phyloP scores from a whole-genome alignment of 30 jellyfish, hydroid and myxozoan species.

The Mastigias papua region DNA sequence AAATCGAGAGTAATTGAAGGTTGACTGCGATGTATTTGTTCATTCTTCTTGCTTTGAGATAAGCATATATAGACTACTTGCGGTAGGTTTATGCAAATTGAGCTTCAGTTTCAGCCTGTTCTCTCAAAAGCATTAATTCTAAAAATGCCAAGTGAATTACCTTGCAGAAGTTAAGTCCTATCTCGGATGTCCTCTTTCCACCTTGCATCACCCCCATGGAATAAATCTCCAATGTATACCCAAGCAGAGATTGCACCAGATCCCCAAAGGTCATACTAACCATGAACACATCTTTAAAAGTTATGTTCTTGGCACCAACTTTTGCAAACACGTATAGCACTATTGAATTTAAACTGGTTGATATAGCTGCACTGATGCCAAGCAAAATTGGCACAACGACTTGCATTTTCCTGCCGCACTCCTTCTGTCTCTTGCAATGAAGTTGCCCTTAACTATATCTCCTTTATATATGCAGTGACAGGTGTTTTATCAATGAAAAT shows the following conservation, averaged over 20 bases:
- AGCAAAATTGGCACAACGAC: conserved; percentile 22
- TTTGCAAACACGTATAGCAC: conserved; percentile 48
- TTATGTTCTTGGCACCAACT: conserved; percentile 20
- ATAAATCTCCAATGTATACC: conserved; percentile 61
- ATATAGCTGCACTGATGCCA: conserved; percentile 16
- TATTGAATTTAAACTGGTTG: conserved; percentile 32
- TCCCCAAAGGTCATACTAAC: conserved; percentile 67
- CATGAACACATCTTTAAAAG: conserved; percentile 59
- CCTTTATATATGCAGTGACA: not conserved
- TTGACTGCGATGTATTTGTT: no score
- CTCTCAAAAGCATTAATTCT: no score
- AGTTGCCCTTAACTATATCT: not conserved
- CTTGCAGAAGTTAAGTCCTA: conserved; percentile 43
- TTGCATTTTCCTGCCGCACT: conserved; percentile 18
- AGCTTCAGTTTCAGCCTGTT: no score
- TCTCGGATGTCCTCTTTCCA: not conserved
- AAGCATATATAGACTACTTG: no score
- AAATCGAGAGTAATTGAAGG: no score
- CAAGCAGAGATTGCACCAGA: conserved; percentile 56
- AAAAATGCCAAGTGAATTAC: conserved; percentile 5
- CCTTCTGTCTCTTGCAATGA: not conserved
- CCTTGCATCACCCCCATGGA: conserved; percentile 29
- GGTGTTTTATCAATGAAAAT: not conserved
- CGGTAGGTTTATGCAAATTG: no score
- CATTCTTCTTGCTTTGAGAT: no score